Conservation (phyloP, 2,113 vertebrate species). For the Sebastes fasciatus region DNA sequence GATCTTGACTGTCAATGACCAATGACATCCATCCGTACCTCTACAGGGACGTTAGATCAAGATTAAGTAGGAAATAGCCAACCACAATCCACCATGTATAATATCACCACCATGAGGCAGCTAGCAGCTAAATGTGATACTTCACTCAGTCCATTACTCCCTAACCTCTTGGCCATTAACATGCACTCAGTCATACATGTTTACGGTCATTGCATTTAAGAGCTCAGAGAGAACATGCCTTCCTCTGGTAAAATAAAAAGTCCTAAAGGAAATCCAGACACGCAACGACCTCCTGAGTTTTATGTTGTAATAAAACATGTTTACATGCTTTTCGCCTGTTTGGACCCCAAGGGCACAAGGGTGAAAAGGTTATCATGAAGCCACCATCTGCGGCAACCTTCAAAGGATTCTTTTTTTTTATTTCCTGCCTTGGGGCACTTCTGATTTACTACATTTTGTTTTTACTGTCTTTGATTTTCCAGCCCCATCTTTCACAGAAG, state of each 20-base stretch:
- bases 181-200: constrained; percentile 78
- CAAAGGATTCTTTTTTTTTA: constrained; percentile 54
- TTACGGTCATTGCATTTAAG: constrained; percentile 74
- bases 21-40: neutral
- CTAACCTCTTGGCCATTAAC: constrained; percentile 65
- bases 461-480: constrained; percentile 55
- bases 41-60: constrained; percentile 1
- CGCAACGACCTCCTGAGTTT: constrained; percentile 76
- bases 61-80: constrained; percentile 9
- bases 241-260: constrained; percentile 74
- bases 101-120: constrained; percentile 11
- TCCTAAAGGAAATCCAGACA: constrained; percentile 73
- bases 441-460: constrained; percentile 54
- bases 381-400: constrained; percentile 65
- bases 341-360: constrained; percentile 64
- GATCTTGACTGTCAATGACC: neutral
- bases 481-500: constrained; percentile 25
- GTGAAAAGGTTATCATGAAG: constrained; percentile 83
- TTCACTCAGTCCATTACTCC: constrained; percentile 65
- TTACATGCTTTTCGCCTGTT: constrained; percentile 78
- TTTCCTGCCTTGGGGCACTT: constrained; percentile 43
- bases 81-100: constrained; percentile 25
- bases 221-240: constrained; percentile 72
- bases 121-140: constrained; percentile 57
- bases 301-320: constrained; percentile 85